Evolutionary conservation across 2,113 vertebrate species (phyloP).

Genomic region (Hydrolagus affinis): DNA sequence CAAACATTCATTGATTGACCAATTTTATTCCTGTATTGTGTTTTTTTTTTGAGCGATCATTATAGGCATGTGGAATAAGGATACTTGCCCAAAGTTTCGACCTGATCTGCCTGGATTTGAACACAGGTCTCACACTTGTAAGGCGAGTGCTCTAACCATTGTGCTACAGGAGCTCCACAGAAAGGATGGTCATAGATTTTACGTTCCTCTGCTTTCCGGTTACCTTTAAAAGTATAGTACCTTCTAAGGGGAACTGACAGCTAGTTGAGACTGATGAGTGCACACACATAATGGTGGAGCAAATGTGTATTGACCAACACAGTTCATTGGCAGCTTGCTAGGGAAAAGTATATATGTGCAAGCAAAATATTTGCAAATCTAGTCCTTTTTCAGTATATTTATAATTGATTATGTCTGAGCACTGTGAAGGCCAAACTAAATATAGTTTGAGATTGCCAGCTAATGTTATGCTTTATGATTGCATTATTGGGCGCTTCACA

Average conservation of each 20-base stretch:
- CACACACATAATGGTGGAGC: slow-evolving; percentile 10
- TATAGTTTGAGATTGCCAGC: slow-evolving; percentile 21
- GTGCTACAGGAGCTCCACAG: too few relatives aligned
- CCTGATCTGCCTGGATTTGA: too few relatives aligned
- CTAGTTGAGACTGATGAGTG: slow-evolving; percentile 11
- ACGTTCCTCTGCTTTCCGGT: too few relatives aligned
- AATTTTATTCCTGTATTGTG: too few relatives aligned
- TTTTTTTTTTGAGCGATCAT: too few relatives aligned
- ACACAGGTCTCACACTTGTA: too few relatives aligned
- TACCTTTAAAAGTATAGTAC: too few relatives aligned
- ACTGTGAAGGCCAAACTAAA: slow-evolving; percentile 5
- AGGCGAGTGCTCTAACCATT: too few relatives aligned
- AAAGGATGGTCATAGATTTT: too few relatives aligned
- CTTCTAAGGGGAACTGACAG: background rate
- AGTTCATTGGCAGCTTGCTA: slow-evolving; percentile 20
- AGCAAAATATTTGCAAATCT: slow-evolving; percentile 14
- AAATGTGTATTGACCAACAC: slow-evolving; percentile 22
- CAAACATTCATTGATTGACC: too few relatives aligned
- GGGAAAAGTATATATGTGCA: slow-evolving; percentile 19
- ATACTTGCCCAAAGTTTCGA: too few relatives aligned
- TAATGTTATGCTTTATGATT: slow-evolving; percentile 40
- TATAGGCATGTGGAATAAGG: too few relatives aligned
- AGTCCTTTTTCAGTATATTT: slow-evolving; percentile 8
- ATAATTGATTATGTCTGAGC: slow-evolving; percentile 12
- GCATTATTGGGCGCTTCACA: slow-evolving; percentile 54